Percentiles rank a stretch among this genome's conserved stretches.
These are phyloP conservation scores for Neodiprion pinetum DNA, from an alignment of 1,140 invertebrate species.

Conservation along the genomic window DNA sequence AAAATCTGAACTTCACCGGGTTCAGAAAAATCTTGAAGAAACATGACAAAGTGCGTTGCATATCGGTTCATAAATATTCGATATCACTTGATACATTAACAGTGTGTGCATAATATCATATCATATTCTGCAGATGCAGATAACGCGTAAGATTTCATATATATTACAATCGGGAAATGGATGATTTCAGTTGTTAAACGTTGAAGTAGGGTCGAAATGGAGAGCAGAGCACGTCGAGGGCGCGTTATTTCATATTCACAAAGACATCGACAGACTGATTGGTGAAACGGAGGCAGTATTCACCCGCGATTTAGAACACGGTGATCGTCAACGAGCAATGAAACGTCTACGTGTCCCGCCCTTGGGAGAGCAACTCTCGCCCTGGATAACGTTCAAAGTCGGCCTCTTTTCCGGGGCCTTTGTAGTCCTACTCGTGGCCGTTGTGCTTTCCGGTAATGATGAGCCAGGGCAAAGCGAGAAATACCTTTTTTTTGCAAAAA, in stretches of 20 bases:
- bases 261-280: constrained; percentile 87
- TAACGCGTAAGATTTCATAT: not conserved
- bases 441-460: constrained; percentile 73
- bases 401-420: constrained; percentile 85
- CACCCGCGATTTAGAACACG: constrained; percentile 84
- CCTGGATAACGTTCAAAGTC: constrained; percentile 86
- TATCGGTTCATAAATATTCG: not conserved
- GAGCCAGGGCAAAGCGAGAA: constrained; percentile 42
- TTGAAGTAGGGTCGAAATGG: constrained; percentile 74
- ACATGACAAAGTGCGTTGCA: constrained; percentile 81
- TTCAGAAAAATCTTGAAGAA: constrained; percentile 95
- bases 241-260: constrained; percentile 85
- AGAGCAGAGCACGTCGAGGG: constrained; percentile 80
- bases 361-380: constrained; percentile 81
- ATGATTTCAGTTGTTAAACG: constrained; percentile 61
- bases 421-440: constrained; percentile 76
- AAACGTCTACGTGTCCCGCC: constrained; percentile 87
- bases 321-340: constrained; percentile 86
- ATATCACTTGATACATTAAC: not conserved
- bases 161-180: not conserved
- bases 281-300: constrained; percentile 82
- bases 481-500: not conserved
- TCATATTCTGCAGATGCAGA: not conserved
- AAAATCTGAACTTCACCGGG: constrained; percentile 89
- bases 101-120: not conserved